Percentiles rank a stretch among this genome's conserved stretches.
phyloP scores from a whole-genome alignment of 2,797 vertebrate species.

The Numenius phaeopus region DNA sequence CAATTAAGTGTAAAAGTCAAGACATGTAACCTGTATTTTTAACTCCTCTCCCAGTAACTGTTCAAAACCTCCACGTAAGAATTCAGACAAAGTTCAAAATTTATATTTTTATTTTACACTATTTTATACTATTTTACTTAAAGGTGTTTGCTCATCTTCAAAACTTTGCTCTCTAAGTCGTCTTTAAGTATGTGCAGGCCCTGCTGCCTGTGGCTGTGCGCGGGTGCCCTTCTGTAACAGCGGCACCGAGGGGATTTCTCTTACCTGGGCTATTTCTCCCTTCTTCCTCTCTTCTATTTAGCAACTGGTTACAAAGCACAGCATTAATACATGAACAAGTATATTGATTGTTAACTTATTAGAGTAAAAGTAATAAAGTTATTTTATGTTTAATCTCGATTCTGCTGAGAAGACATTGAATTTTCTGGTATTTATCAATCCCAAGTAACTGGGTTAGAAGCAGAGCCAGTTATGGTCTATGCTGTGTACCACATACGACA shows the following conservation, averaged over 20 bases:
- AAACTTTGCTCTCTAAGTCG: neutral
- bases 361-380: neutral
- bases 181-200: neutral
- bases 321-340: neutral
- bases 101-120: neutral
- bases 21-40: neutral
- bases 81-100: neutral
- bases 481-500: neutral
- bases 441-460: neutral
- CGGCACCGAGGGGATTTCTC: neutral
- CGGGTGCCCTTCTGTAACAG: neutral
- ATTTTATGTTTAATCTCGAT: neutral
- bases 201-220: neutral
- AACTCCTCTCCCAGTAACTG: neutral
- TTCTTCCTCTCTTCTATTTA: neutral
- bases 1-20: neutral
- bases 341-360: neutral
- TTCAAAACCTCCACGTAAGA: neutral
- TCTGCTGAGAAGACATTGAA: neutral
- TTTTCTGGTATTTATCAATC: neutral
- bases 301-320: neutral
- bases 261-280: neutral
- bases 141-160: neutral
- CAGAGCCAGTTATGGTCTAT: neutral
- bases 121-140: neutral